phyloP scores from a whole-genome alignment of 2,888 invertebrate genomes.

The Eristalinus aeneus region DNA sequence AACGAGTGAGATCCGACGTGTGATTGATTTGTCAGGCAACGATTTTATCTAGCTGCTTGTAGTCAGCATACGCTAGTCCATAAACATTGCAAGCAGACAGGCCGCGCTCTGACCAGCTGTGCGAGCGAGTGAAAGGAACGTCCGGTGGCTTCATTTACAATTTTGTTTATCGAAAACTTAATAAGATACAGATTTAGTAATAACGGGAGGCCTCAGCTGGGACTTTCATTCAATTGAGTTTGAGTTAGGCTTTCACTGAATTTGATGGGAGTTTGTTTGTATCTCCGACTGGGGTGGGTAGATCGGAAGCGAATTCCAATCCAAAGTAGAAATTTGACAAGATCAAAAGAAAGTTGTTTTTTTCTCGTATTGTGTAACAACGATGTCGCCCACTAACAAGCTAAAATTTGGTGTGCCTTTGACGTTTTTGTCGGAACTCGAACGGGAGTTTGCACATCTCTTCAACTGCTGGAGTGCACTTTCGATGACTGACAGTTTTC shows the following conservation, averaged over 20 bases:
- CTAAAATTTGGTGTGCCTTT: too few species aligned
- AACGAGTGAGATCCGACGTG: not conserved
- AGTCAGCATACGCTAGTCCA: not conserved
- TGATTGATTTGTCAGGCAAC: slow-evolving; percentile 35
- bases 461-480: too few species aligned
- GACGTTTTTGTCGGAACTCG: not conserved
- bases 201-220: not conserved
- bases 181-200: not conserved
- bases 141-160: not conserved
- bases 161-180: not conserved
- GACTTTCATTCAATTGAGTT: not conserved
- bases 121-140: not conserved
- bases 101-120: not conserved
- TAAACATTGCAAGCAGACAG: not conserved
- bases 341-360: not conserved
- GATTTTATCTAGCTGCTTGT: slow-evolving; percentile 2
- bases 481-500: too few species aligned
- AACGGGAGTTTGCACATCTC: not conserved
- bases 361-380: not conserved
- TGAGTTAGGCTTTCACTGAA: slow-evolving; percentile 1
- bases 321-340: not conserved
- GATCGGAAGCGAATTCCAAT: not conserved
- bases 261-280: not conserved
- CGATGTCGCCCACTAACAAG: not conserved
- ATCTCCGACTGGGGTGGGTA: not conserved